Percentiles rank a stretch among this genome's conserved stretches.
These are phyloP conservation scores for Pluvialis apricaria DNA, from an alignment of 2,113 vertebrate species.

Conservation along the genomic window DNA sequence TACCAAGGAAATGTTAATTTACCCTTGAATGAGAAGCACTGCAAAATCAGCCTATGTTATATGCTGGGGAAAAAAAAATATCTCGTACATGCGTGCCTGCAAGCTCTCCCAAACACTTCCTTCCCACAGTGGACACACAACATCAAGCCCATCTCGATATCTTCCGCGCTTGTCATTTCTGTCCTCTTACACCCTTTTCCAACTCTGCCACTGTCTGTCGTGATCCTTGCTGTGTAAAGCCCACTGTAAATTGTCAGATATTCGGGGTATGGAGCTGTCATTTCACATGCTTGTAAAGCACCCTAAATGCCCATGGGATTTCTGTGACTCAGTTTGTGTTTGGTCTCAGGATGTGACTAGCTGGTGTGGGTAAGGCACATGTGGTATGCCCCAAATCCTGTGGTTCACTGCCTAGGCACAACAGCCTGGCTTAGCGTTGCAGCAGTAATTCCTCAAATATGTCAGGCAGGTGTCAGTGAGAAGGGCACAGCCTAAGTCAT, in stretches of 20 bases:
- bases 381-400: background rate
- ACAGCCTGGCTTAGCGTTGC: background rate
- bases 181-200: background rate
- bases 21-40: background rate
- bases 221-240: background rate
- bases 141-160: background rate
- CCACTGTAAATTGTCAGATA: background rate
- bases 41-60: background rate
- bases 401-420: background rate
- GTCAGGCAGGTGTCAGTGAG: background rate
- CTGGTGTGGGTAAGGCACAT: background rate
- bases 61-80: background rate
- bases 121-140: background rate
- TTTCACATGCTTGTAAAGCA: background rate
- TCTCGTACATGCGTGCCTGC: accelerated
- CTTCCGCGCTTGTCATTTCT: background rate
- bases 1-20: background rate
- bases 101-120: background rate
- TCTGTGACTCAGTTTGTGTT: background rate
- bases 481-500: background rate
- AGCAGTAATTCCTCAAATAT: background rate
- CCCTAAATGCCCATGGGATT: background rate
- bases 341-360: background rate
- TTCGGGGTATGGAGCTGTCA: background rate
- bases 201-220: background rate